Base-by-base conservation (phyloP, 2,888 invertebrate genomes). In the Eupithecia inturbata region DNA sequence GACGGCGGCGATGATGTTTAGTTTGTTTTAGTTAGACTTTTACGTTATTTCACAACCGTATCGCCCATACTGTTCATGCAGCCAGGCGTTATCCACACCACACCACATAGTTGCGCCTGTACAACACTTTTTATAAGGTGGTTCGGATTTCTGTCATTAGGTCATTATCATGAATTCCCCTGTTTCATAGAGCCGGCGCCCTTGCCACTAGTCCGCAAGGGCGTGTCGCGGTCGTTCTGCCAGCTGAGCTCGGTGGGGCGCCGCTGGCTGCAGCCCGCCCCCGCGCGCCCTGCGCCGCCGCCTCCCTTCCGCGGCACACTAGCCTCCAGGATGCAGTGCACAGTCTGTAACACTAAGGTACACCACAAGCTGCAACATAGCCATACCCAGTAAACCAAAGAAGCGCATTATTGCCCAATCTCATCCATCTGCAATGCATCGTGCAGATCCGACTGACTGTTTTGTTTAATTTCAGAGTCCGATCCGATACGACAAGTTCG, bases 401-500 rank as follows among this genome's bases (percentile, higher is more conserved):
- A 41, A 39, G 39, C 39, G 39, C 39, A 39, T 16, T 16, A 41
- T 41, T 41, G 41, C 16, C 41, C 41, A 16, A 16, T 41, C 2
- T 39, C 2, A 12, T n/a, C n/a, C n/a, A n/a, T n/a, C n/a, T n/a
- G n/a, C n/a, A n/a, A n/a, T n/a, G n/a, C n/a, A n/a, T 36, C 36
- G 9, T 36, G 36, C 36, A 36, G 1, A n/a, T n/a, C n/a, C n/a
- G n/a, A 36, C 39, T 39, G 9, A 41, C 41, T 41, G 6, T 41
- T 41, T 41, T 41, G 64, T 75, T 71, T 14, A 6, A 0, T 72
- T 72, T 1, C 94, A 98, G 97, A 97, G 97, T 77, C 96, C 98
- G 0, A 97, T 98, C n/a, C 96, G 97, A 33, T 98, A 98, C 88
- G 98, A 99, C 89, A 97, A 98, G 86, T 98, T 98, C 87, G 98